phyloP scores from a whole-genome alignment of 2,888 invertebrate genomes.

The Archaeoteleia sp. region DNA sequence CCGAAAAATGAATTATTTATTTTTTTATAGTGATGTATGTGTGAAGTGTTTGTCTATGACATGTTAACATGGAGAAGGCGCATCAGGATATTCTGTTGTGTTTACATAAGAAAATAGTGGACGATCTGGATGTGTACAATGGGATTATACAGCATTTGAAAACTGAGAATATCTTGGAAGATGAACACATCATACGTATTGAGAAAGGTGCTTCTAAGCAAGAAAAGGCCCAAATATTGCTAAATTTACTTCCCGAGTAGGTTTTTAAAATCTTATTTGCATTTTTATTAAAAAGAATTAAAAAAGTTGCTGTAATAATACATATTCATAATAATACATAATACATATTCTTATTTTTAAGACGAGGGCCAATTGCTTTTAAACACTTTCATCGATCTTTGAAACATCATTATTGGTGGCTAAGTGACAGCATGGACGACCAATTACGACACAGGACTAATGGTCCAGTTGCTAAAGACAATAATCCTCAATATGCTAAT shows the following conservation, averaged over 20 bases:
- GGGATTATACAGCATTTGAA: constrained; percentile 62
- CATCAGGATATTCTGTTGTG: constrained; percentile 61
- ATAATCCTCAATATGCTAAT: no score
- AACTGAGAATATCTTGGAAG: constrained; percentile 60
- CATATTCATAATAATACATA: background rate
- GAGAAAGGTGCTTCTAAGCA: constrained; percentile 52
- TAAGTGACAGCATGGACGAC: constrained; percentile 76
- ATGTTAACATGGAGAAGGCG: constrained; percentile 61
- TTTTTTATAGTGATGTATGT: constrained; percentile 14
- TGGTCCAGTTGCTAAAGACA: no score
- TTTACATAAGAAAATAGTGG: constrained; percentile 57
- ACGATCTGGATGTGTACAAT: constrained; percentile 68
- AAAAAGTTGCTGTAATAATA: background rate
- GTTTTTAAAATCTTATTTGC: no score
- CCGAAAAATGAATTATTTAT: constrained; percentile 1
- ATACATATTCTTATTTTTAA: constrained; percentile 48
- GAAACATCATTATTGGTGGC: constrained; percentile 78
- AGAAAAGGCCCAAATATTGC: constrained; percentile 60
- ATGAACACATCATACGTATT: constrained; percentile 62
- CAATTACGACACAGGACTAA: constrained; percentile 35
- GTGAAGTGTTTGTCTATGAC: constrained; percentile 26
- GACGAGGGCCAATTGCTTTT: constrained; percentile 73
- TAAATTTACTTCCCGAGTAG: constrained; percentile 68
- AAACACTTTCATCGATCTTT: constrained; percentile 78
- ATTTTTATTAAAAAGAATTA: no score